phyloP scores from a whole-genome alignment of 2,888 invertebrate genomes.

The Invenusta paracnida region DNA sequence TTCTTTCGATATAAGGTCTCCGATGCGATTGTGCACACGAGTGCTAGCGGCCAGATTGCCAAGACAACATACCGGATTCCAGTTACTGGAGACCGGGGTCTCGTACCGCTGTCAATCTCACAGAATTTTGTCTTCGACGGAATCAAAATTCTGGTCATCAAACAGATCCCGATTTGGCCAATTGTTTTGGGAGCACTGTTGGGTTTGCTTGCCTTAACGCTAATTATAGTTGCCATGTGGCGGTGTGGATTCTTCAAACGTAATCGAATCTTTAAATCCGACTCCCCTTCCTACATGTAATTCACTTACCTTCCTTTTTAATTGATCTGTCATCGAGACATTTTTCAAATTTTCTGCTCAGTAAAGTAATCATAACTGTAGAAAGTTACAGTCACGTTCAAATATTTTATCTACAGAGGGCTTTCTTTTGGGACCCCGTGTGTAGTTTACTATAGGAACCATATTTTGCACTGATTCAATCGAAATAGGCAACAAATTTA shows the following conservation, averaged over 20 bases:
- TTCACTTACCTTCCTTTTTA: too few relatives aligned
- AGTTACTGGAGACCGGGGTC: background rate
- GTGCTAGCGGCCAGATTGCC: conserved; percentile 10
- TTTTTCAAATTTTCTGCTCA: too few relatives aligned
- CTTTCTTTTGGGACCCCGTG: too few relatives aligned
- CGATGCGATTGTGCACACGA: conserved; percentile 28
- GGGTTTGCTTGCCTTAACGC: conserved; percentile 2
- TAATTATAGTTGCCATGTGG: conserved; percentile 32
- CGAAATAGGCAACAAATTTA: too few relatives aligned
- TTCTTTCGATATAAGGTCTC: conserved; percentile 20
- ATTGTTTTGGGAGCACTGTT: conserved; percentile 33
- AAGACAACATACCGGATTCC: conserved; percentile 3
- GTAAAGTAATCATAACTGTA: too few relatives aligned
- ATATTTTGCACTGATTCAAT: too few relatives aligned
- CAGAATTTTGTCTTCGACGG: conserved; percentile 26
- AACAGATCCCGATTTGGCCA: conserved; percentile 34
- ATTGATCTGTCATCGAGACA: too few relatives aligned
- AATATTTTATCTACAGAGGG: too few relatives aligned
- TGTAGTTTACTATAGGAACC: too few relatives aligned
- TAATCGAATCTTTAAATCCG: conserved; percentile 10
- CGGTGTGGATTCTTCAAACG: conserved; percentile 35
- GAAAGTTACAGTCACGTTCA: too few relatives aligned
- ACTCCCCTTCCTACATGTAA: background rate
- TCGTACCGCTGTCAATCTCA: background rate
- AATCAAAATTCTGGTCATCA: conserved; percentile 17